Evolutionary conservation across 2,888 invertebrate species (phyloP).

Genomic region (Apantesis nais): DNA sequence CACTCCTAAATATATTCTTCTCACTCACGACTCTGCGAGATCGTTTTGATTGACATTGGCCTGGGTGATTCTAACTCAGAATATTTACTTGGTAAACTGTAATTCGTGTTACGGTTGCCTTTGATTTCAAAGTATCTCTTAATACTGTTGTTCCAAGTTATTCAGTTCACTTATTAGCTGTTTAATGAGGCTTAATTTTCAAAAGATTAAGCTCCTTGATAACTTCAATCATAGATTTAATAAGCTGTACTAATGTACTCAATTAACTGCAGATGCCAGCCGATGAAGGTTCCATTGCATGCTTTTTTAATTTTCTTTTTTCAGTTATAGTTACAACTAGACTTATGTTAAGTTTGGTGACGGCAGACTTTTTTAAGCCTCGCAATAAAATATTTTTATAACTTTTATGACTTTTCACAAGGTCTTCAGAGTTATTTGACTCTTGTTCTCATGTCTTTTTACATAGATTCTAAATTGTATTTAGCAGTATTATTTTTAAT

Average conservation of each 20-base stretch:
- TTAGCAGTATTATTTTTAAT: too few species aligned
- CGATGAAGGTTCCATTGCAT: background rate
- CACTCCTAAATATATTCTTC: conserved; percentile 18
- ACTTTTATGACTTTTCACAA: too few species aligned
- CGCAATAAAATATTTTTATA: too few species aligned
- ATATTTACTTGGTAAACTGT: conserved; percentile 60
- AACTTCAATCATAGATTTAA: background rate
- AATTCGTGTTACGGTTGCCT: conserved; percentile 47
- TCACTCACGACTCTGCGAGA: conserved; percentile 39
- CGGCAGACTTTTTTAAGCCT: too few species aligned
- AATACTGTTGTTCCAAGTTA: conserved; percentile 1
- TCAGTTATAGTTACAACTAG: too few species aligned
- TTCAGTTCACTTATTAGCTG: background rate
- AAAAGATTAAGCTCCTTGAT: background rate
- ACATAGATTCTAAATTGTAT: too few species aligned
- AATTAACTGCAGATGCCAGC: background rate
- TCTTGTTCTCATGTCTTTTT: too few species aligned
- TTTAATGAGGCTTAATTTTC: conserved; percentile 1
- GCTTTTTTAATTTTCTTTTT: too few species aligned
- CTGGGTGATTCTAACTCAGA: conserved; percentile 50
- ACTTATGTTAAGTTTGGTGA: too few species aligned
- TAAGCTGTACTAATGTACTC: background rate
- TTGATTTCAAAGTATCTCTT: conserved; percentile 42
- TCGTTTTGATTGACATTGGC: conserved; percentile 59
- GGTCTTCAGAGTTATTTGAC: too few species aligned